phyloP scores from a whole-genome alignment of 2,797 vertebrate species.

The Characodon lateralis region DNA sequence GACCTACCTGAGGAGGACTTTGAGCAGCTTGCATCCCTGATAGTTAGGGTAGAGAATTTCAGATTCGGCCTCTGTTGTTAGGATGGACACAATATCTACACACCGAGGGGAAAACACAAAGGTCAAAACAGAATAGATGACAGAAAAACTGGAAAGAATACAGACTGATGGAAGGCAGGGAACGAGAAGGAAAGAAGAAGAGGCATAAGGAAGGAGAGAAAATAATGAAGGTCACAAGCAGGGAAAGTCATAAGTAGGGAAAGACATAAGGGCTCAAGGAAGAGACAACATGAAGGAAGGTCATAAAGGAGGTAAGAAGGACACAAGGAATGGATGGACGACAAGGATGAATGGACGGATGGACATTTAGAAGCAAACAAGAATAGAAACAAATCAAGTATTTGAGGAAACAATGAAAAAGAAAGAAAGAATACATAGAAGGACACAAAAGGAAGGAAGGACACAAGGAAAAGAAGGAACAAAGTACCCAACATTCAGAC shows the following conservation, averaged over 20 bases:
- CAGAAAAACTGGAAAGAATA: neutral
- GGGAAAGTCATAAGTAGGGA: too few species aligned
- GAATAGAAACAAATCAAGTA: neutral
- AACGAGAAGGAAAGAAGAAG: neutral
- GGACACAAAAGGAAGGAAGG: neutral
- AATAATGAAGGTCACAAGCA: neutral
- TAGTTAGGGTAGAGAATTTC: slow-evolving; percentile 95
- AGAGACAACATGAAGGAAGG: neutral
- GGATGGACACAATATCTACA: slow-evolving; percentile 84
- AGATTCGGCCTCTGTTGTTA: slow-evolving; percentile 83
- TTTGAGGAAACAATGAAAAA: neutral
- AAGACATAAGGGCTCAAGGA: neutral
- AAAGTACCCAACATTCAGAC: neutral
- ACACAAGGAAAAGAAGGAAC: neutral
- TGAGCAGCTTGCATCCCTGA: slow-evolving; percentile 85
- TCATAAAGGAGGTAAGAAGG: neutral
- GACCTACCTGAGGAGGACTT: slow-evolving; percentile 80
- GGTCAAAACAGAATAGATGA: slow-evolving; percentile 11
- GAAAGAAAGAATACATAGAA: neutral
- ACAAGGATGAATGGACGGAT: too few species aligned
- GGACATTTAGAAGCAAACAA: neutral
- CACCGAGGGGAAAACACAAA: neutral
- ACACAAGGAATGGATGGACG: neutral
- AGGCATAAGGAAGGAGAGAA: neutral
- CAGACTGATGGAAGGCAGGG: too few species aligned